Conservation (phyloP, 2,113 vertebrate genomes). For the Phocoena sinus region DNA sequence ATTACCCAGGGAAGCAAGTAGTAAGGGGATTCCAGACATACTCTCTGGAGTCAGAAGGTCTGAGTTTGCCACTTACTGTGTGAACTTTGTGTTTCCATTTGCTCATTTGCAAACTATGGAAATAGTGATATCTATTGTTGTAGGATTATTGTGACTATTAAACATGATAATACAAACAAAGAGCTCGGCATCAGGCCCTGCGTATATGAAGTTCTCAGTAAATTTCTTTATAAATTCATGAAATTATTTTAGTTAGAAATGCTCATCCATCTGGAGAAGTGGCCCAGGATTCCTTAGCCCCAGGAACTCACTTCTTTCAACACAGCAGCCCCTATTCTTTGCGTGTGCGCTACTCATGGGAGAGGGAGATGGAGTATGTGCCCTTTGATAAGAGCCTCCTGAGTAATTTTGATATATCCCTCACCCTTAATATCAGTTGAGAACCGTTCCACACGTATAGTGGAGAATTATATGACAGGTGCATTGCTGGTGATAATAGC, state of each 20-base stretch:
- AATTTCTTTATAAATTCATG: background rate
- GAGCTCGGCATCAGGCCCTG: background rate
- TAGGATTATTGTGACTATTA: background rate
- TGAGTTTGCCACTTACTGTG: background rate
- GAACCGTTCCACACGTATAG: background rate
- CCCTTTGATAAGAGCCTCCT: background rate
- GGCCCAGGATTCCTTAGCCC: background rate
- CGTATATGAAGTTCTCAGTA: background rate
- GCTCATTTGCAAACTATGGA: background rate
- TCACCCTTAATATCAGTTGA: background rate
- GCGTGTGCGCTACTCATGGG: background rate
- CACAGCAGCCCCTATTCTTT: background rate
- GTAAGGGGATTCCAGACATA: background rate
- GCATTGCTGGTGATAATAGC: background rate
- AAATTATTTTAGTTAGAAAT: background rate
- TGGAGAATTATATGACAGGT: background rate
- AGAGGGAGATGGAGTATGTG: fast-evolving
- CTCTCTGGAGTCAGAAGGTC: background rate
- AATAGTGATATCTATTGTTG: background rate
- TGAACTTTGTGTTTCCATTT: background rate
- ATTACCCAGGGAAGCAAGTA: background rate
- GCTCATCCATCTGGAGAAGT: background rate
- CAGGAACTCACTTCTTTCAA: background rate
- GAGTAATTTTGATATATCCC: background rate
- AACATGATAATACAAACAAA: background rate